Percentiles rank a stretch among this genome's conserved stretches.
These are phyloP conservation scores for Lasioglossum zephyrum DNA, from an alignment of 2,888 invertebrate genomes.

Conservation along the genomic window DNA sequence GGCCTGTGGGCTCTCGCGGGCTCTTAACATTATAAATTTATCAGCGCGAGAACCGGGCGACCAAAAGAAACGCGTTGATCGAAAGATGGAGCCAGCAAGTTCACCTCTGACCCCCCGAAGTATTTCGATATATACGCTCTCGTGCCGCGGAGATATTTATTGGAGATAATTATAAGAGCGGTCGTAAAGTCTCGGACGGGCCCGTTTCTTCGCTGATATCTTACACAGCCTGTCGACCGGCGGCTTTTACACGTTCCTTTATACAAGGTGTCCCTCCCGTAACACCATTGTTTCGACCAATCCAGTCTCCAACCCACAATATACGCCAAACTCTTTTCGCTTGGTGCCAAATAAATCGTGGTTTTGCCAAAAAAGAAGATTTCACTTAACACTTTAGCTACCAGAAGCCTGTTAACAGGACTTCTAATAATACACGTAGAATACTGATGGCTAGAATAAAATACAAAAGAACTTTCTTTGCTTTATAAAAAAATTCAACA, in stretches of 20 bases:
- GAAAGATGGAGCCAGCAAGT: constrained; percentile 81
- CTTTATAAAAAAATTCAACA: not conserved
- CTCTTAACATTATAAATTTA: constrained; percentile 81
- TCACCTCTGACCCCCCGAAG: constrained; percentile 81
- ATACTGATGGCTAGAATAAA: not conserved
- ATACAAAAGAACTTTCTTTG: not conserved
- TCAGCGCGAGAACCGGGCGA: constrained; percentile 77
- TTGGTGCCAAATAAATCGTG: not conserved
- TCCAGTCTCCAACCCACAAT: not conserved
- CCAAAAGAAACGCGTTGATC: constrained; percentile 81
- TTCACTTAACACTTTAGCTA: not conserved
- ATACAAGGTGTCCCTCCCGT: constrained; percentile 71
- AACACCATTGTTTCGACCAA: not conserved
- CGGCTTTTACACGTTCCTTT: constrained; percentile 69
- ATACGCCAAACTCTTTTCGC: not conserved
- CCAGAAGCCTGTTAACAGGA: not conserved
- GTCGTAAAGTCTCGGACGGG: constrained; percentile 82
- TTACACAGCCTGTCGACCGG: constrained; percentile 76
- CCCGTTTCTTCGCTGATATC: constrained; percentile 82
- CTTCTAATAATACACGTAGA: not conserved
- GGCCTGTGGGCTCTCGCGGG: constrained; percentile 55
- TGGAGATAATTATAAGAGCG: constrained; percentile 84
- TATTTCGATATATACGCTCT: constrained; percentile 82
- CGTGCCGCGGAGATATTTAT: constrained; percentile 84
- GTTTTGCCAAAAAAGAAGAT: not conserved